Base-by-base conservation (phyloP, 1,140 invertebrate species). In the Zelostemma sp. region DNA sequence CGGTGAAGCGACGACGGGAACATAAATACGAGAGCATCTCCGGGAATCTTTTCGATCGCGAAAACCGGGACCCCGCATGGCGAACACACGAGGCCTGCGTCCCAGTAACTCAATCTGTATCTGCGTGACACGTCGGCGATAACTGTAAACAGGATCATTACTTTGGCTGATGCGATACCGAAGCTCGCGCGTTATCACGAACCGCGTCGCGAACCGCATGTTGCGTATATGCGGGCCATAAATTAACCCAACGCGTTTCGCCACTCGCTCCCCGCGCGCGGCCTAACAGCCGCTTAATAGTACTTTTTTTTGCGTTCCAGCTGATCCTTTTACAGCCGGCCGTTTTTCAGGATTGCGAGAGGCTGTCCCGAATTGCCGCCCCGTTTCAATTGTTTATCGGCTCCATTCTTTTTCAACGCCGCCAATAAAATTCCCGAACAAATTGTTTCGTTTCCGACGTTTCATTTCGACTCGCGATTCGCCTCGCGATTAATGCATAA, bases 101-200 rank as follows among this genome's bases (percentile, higher is more conserved):
- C 56, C 48, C 70, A 63, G 63, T 76, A 76, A 78, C 72, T 76
- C 72, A 74, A 74, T 74, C 59, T 66, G 48, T 78, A 76, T 78
- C 74, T 74, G 35, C 47, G 58, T 59, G 65, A 76, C 71, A 68
- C 64, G 68, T 73, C 53, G 57, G 47, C 66, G 76, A 78, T 78
- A 78, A 77, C 70, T 72, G 63, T 74, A 74, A 77, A 74, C 76
- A 76, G 73, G 68, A 74, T 73, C 74, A 73, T 78, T 78, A 78
- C 74, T 78, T 76, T 75, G 62, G 59, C 56, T 56, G 58, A 72
- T 72, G 67, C 35, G 38, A 58, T 66, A 66, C 58, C 57, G 58
- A 74, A 71, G 72, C 56, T 45, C 64, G 28, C 58, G 46, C 49
- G 55, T 58, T 59, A 59, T 59, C 56, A 15, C 31, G 19, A 43